A percentile compares a stretch with the other conserved stretches of the same genome.
phyloP scores from a whole-genome alignment of 2,888 invertebrate genomes.

The Ochropleura leucogaster region DNA sequence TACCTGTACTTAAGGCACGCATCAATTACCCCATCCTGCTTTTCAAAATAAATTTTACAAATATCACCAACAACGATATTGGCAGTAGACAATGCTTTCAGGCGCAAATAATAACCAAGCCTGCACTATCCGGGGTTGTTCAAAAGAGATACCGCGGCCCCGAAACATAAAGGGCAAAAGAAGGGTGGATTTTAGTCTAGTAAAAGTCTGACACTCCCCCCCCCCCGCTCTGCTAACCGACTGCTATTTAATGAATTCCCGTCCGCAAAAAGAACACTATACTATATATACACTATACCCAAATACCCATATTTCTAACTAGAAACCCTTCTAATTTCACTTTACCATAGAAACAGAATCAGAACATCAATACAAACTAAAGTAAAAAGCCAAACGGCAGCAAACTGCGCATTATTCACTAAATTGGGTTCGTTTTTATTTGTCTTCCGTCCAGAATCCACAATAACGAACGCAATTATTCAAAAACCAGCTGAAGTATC shows the following conservation, averaged over 20 bases:
- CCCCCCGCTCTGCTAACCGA: too few species aligned
- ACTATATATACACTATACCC: too few species aligned
- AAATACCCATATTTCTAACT: background rate
- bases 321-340: background rate
- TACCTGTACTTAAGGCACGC: background rate
- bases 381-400: slow-evolving; percentile 22
- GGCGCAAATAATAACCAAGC: background rate
- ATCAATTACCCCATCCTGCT: background rate
- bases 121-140: background rate
- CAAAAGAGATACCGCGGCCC: too few species aligned
- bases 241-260: too few species aligned
- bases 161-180: too few species aligned
- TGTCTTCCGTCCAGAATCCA: slow-evolving; percentile 37
- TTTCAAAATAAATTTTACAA: background rate
- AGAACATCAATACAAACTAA: slow-evolving; percentile 19
- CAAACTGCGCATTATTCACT: slow-evolving; percentile 49
- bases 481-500: slow-evolving; percentile 48
- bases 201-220: too few species aligned
- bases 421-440: slow-evolving; percentile 54
- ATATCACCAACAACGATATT: background rate
- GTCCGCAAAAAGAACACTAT: too few species aligned
- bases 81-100: background rate
- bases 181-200: too few species aligned
- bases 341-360: background rate
- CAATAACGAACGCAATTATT: slow-evolving; percentile 60